Evolutionary conservation across 2,888 invertebrate genomes (phyloP).

Genomic region (Machimus atricapillus): DNA sequence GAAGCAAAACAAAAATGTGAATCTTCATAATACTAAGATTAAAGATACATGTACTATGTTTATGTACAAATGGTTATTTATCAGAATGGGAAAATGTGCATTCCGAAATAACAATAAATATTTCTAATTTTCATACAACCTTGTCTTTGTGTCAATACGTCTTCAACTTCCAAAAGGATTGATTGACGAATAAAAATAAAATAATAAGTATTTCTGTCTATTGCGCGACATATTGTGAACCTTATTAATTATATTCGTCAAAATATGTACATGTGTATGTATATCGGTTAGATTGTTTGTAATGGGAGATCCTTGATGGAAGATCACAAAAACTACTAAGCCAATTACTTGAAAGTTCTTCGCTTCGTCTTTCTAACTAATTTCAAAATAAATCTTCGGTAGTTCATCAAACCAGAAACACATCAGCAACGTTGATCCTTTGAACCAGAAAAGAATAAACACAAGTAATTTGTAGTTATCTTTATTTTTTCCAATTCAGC

Average conservation of each 20-base stretch:
- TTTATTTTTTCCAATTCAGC: slow-evolving; percentile 10
- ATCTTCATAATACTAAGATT: not conserved
- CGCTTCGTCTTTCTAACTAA: not conserved
- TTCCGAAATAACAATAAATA: not conserved
- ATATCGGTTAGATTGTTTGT: not conserved
- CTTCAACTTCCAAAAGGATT: not conserved
- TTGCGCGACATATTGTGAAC: not conserved
- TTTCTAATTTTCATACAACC: not conserved
- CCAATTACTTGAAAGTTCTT: not conserved
- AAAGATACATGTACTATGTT: not conserved
- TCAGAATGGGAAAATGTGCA: not conserved
- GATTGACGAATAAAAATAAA: not conserved
- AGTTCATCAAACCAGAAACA: not conserved
- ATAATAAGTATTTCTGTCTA: not conserved
- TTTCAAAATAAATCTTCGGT: not conserved
- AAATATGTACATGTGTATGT: not conserved
- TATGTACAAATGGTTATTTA: not conserved
- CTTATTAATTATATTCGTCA: not conserved
- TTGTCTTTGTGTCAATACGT: not conserved
- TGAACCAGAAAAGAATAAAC: not conserved
- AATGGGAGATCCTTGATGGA: not conserved
- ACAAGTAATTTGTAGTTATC: slow-evolving; percentile 7
- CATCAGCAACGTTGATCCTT: not conserved
- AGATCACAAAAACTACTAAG: not conserved
- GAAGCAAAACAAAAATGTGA: not conserved